Evolutionary conservation across 2,888 invertebrate genomes (phyloP).

Genomic region (Minunthozetes semirufus): DNA sequence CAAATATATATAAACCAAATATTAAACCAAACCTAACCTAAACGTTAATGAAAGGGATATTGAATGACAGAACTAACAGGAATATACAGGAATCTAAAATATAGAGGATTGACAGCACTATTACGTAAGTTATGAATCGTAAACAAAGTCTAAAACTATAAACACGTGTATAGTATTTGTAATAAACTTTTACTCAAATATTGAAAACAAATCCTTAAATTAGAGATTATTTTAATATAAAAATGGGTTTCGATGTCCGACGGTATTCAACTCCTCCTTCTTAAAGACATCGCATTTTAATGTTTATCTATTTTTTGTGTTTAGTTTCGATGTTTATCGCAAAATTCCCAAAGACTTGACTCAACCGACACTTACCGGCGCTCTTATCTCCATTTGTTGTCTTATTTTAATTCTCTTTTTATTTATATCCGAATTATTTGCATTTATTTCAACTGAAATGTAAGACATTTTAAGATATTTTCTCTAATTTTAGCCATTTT

Average conservation of each 20-base stretch:
- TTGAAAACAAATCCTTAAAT: background rate
- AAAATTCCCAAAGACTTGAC: conserved; percentile 58
- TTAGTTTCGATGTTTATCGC: conserved; percentile 56
- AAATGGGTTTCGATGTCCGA: conserved; percentile 41
- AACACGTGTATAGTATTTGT: too few relatives aligned
- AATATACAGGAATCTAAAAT: too few relatives aligned
- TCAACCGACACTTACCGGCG: conserved; percentile 55
- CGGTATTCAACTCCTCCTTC: conserved; percentile 38
- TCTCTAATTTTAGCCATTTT: background rate
- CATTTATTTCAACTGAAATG: conserved; percentile 53
- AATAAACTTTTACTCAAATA: too few relatives aligned
- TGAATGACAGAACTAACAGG: too few relatives aligned
- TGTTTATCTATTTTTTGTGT: background rate
- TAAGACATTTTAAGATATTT: conserved; percentile 46
- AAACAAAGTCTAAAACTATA: too few relatives aligned
- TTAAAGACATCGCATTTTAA: background rate
- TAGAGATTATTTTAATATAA: background rate
- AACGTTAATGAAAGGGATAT: too few relatives aligned
- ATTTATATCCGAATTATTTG: conserved; percentile 52
- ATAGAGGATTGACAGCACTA: too few relatives aligned
- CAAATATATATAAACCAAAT: too few relatives aligned
- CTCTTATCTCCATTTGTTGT: conserved; percentile 53
- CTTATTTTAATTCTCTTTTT: conserved; percentile 52
- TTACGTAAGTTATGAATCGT: too few relatives aligned
- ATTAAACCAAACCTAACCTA: too few relatives aligned